These are phyloP conservation scores for Glaucopsyche alexis DNA, from an alignment of 2,888 invertebrate genomes.

Conservation along the genomic window DNA sequence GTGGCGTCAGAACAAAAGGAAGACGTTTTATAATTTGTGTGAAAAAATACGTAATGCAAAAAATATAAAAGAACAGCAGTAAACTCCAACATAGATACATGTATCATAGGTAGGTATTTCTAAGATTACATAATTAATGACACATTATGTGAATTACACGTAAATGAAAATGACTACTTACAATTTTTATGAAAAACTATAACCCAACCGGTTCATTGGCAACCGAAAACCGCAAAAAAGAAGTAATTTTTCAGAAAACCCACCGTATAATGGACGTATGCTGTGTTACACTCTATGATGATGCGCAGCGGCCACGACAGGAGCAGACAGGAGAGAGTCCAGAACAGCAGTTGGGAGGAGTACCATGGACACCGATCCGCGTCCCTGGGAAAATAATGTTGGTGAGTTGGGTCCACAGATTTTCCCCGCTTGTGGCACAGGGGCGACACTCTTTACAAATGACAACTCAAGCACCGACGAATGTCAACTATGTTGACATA, in stretches of 20 bases:
- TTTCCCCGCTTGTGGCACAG: too few relatives aligned
- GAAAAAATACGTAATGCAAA: not conserved
- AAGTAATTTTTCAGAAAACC: slow-evolving; percentile 42
- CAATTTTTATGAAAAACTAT: too few relatives aligned
- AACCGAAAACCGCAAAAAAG: too few relatives aligned
- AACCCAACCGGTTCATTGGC: too few relatives aligned
- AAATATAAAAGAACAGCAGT: too few relatives aligned
- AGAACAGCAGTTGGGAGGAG: slow-evolving; percentile 85
- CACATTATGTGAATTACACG: too few relatives aligned
- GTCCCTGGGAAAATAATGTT: slow-evolving; percentile 56
- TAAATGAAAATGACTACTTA: too few relatives aligned
- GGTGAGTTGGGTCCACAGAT: slow-evolving; percentile 23
- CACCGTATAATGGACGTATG: slow-evolving; percentile 90
- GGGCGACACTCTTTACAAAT: too few relatives aligned
- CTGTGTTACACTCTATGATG: slow-evolving; percentile 89
- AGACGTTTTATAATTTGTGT: not conserved
- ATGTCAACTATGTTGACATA: too few relatives aligned
- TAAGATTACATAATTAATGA: too few relatives aligned
- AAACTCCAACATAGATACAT: not conserved
- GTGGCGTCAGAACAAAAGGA: not conserved
- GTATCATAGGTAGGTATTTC: too few relatives aligned
- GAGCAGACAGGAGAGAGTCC: slow-evolving; percentile 85
- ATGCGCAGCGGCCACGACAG: slow-evolving; percentile 91
- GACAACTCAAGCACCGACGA: too few relatives aligned
- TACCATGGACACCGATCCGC: slow-evolving; percentile 82